Base-by-base conservation (phyloP, 2,113 vertebrate genomes). In the Pao palembangensis region DNA sequence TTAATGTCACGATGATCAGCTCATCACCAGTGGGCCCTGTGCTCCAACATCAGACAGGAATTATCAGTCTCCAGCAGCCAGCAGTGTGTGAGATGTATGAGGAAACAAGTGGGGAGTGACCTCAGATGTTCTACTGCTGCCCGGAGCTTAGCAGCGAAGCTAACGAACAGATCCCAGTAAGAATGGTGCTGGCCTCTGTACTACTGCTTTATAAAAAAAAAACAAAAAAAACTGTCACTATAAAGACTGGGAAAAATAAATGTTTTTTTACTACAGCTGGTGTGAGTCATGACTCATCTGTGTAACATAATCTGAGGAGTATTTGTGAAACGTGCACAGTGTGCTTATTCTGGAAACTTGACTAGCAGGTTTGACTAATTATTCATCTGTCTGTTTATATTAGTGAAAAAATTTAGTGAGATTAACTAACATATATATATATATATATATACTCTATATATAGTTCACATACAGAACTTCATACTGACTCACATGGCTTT, bases 141-240 rank as follows among this genome's bases (percentile, higher is more conserved):
- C 67, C 47, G 53, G 68, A 54, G 69, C 67, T 59, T 54, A 53
- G 63, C 49, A 51, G 64, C 66, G 68, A 54, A 64, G 44, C 54
- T 31, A n/a, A 69, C 38, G 34, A 56, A 62, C 55, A 57, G 43
- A 61, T 62, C 67, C 42, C 64, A 61, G 72, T 68, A 71, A 78
- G 58, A 51, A 77, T 52, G 61, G 55, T 63, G 73, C 67, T 34
- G 18, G 64, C 74, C 78, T 74, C 72, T 78, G 79, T 87, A 88
- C 87, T 88, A 89, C 86, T 88, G 86, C 88, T 90, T 85, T 80
- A 81, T 85, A 69, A 83, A 38, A 38, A 66, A 71, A 79, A 73
- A 79, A 64, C 69, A 16, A 10, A 50, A 38, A 52, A 13, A 85
- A 85, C 66, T 79, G 69, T 86, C 86, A 85, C 71, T 81, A 90